phyloP scores from a whole-genome alignment of 2,113 vertebrate genomes.

The Mormyrus lacerda region DNA sequence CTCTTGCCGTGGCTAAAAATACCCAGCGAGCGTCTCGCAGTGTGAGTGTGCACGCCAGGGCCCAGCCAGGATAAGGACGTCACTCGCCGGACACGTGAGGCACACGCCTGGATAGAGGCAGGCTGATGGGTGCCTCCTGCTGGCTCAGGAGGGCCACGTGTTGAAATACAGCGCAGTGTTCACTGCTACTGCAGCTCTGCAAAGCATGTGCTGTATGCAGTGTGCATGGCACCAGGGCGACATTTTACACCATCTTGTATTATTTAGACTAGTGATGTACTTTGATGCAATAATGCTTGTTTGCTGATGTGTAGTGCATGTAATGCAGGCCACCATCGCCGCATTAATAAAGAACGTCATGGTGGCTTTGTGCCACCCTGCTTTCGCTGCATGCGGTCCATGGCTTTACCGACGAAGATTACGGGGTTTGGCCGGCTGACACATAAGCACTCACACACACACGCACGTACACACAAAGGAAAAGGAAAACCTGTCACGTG shows the following conservation, averaged over 20 bases:
- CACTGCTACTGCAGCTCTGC: background rate
- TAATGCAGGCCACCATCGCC: background rate
- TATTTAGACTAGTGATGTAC: background rate
- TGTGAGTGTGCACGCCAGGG: conserved; percentile 26
- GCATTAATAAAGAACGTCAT: background rate
- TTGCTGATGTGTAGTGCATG: background rate
- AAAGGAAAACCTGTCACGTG: background rate
- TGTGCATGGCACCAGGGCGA: background rate
- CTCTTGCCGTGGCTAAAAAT: conserved; percentile 52
- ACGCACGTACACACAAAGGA: background rate
- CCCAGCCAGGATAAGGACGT: background rate
- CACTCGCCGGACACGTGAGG: background rate
- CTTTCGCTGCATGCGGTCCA: background rate
- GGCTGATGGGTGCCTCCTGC: background rate
- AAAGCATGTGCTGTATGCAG: background rate
- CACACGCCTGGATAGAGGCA: background rate
- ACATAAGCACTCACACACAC: background rate
- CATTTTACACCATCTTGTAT: background rate
- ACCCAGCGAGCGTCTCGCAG: conserved; percentile 23
- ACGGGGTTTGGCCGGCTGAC: background rate
- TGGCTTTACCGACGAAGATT: background rate
- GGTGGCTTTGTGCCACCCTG: background rate
- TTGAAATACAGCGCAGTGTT: background rate
- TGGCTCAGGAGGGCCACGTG: background rate
- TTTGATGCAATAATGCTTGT: background rate